These are phyloP conservation scores for Antidorcas marsupialis DNA, from an alignment of 2,113 vertebrate species.

Conservation along the genomic window DNA sequence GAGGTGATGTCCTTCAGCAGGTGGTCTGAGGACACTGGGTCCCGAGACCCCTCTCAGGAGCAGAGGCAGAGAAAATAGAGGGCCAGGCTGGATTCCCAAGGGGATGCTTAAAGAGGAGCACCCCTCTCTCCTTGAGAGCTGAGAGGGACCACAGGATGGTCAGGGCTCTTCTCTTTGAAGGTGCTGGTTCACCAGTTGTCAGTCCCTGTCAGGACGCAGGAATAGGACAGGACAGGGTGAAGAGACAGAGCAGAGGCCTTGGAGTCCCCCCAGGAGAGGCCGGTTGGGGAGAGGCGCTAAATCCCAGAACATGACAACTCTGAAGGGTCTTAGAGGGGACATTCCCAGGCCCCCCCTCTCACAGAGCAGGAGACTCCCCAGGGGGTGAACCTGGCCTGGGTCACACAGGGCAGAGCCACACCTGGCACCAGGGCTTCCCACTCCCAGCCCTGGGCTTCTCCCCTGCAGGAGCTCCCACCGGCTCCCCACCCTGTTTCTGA, in stretches of 20 bases:
- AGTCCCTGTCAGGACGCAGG: background rate
- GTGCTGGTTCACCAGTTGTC: background rate
- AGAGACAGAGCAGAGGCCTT: background rate
- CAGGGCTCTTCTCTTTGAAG: background rate
- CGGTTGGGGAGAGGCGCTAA: rapidly evolving
- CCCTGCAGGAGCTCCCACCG: background rate
- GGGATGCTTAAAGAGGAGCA: too few relatives aligned
- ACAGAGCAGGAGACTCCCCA: background rate
- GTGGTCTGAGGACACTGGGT: background rate
- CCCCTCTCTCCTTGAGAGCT: background rate
- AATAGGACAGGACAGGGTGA: background rate
- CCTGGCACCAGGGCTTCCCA: background rate
- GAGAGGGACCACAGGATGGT: background rate
- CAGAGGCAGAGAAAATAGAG: background rate
- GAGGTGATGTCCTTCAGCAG: background rate
- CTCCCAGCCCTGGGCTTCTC: background rate
- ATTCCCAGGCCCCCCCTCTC: background rate
- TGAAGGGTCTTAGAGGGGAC: background rate
- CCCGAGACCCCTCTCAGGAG: background rate
- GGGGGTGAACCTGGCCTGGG: background rate
- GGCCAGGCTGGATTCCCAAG: background rate
- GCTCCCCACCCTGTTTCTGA: background rate
- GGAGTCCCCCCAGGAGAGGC: background rate
- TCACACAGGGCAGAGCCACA: background rate
- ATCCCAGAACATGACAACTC: background rate